Evolutionary conservation across 2,113 vertebrate genomes (phyloP).

Genomic region (Syngnathus floridae): DNA sequence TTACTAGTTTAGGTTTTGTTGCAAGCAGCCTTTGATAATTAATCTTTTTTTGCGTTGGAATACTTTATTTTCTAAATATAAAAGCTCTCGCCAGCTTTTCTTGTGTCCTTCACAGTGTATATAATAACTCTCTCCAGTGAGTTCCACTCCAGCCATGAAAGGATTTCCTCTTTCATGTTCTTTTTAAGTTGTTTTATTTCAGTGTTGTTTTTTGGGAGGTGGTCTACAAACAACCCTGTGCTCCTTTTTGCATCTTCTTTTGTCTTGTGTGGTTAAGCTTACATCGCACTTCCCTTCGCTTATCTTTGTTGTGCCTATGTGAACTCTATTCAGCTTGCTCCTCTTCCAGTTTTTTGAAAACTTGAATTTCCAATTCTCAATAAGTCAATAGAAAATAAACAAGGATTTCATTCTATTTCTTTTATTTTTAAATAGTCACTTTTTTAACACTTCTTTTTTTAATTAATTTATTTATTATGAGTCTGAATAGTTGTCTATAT

Average conservation of each 20-base stretch:
- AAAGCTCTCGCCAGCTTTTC: neutral
- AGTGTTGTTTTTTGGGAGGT: neutral
- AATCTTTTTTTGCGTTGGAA: neutral
- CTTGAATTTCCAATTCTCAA: neutral
- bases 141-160: neutral
- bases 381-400: neutral
- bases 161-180: constrained; percentile 4
- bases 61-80: neutral
- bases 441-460: no score
- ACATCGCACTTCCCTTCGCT: neutral
- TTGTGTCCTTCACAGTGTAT: neutral
- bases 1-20: neutral
- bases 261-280: neutral
- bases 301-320: neutral
- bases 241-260: constrained; percentile 2
- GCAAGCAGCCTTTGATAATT: neutral
- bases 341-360: neutral
- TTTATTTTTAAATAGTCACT: neutral
- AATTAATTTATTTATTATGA: no score
- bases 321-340: neutral
- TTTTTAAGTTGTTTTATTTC: constrained; percentile 1
- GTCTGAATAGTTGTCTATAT: no score
- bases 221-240: neutral
- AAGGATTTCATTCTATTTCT: no score
- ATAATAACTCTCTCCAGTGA: neutral